phyloP scores from a whole-genome alignment of 2,797 vertebrate species.

The Hybognathus amarus region DNA sequence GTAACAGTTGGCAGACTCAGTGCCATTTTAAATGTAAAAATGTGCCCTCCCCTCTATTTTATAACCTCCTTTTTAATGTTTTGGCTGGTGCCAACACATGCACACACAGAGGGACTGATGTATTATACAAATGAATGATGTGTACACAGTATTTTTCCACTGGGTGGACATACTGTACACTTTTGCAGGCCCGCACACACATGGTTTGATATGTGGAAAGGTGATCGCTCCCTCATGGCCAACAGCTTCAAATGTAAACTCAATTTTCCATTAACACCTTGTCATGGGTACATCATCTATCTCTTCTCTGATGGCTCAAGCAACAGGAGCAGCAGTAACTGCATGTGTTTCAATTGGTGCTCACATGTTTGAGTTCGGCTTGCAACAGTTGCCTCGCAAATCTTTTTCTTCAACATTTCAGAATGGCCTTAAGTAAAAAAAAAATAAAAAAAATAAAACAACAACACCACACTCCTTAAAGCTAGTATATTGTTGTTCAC shows the following conservation, averaged over 20 bases:
- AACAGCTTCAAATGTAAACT: conserved; percentile 33
- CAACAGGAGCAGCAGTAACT: not conserved
- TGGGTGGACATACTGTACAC: not conserved
- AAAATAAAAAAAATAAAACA: not conserved
- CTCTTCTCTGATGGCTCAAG: conserved; percentile 47
- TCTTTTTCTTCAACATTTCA: not conserved
- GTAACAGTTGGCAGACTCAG: not conserved
- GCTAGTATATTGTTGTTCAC: not conserved
- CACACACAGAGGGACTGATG: conserved; percentile 28
- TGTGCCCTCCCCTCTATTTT: not conserved
- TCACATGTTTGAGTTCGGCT: not conserved
- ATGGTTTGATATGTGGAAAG: conserved; percentile 24
- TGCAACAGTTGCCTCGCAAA: not conserved
- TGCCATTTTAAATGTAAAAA: not conserved
- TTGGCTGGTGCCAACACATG: conserved; percentile 6
- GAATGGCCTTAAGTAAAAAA: not conserved
- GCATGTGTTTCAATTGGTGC: not conserved
- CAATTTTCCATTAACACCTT: conserved; percentile 28
- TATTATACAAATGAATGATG: conserved; percentile 37
- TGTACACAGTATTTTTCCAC: conserved; percentile 44
- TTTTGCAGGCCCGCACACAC: not conserved
- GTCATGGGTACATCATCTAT: not conserved
- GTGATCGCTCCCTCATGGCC: conserved; percentile 33
- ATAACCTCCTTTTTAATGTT: not conserved
- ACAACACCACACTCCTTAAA: not conserved